Percentiles rank a stretch among this genome's conserved stretches.
Conservation (phyloP, 2,888 invertebrate genomes). For the Pterostichus niger region DNA sequence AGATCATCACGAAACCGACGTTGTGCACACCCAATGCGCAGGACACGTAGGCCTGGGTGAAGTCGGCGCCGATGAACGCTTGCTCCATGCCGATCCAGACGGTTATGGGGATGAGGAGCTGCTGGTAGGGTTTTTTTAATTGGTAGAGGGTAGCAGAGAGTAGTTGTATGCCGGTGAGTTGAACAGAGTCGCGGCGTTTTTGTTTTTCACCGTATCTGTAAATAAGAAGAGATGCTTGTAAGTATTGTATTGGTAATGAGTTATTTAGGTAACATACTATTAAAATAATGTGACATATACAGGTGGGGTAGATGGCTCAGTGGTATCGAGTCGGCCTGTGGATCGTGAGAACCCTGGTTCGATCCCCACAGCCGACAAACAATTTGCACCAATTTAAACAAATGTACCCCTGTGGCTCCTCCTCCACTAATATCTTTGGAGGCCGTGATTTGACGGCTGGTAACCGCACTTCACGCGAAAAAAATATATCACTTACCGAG, state of each 20-base stretch:
- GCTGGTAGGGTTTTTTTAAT: slow-evolving; percentile 93
- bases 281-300: background rate
- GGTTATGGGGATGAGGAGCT: slow-evolving; percentile 95
- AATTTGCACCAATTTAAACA: no score
- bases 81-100: slow-evolving; percentile 99
- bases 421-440: background rate
- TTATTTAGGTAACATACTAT: background rate
- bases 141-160: slow-evolving; percentile 94
- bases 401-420: no score
- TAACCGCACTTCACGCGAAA: no score
- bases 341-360: no score
- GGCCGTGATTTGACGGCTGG: background rate
- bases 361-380: no score
- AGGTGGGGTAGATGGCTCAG: background rate
- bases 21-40: slow-evolving; percentile 94
- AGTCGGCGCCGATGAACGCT: slow-evolving; percentile 96
- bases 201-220: slow-evolving; percentile 92
- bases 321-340: no score
- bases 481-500: no score
- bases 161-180: slow-evolving; percentile 88
- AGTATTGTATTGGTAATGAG: background rate
- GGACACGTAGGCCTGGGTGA: slow-evolving; percentile 85
- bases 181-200: slow-evolving; percentile 86
- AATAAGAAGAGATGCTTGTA: slow-evolving; percentile 64
- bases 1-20: slow-evolving; percentile 98